phyloP scores from a whole-genome alignment of 2,113 vertebrate genomes.

The Columba janthina region DNA sequence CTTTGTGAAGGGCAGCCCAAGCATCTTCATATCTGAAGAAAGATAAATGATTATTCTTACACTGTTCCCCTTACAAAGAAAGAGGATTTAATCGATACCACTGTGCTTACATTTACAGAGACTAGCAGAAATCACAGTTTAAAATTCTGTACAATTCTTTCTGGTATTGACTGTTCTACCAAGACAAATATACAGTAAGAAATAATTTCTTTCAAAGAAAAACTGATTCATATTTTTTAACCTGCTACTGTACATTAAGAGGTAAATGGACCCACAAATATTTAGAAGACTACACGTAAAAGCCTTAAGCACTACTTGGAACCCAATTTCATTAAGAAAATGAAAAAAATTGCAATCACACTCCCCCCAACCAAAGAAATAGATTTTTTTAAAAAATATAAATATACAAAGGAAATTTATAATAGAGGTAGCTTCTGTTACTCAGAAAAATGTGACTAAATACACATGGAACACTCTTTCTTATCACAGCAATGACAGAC shows the following conservation, averaged over 20 bases:
- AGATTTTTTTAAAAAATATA: not conserved
- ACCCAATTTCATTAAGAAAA: not conserved
- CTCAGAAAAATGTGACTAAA: not conserved
- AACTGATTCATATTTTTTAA: not conserved
- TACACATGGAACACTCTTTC: not conserved
- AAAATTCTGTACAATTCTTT: not conserved
- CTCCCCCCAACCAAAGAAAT: not conserved
- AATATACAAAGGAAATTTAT: not conserved
- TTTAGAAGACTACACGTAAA: not conserved
- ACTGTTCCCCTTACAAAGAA: not conserved
- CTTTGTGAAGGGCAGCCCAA: conserved; percentile 86
- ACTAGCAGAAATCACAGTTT: not conserved
- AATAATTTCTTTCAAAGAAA: not conserved
- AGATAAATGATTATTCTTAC: not conserved
- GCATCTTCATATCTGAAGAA: conserved; percentile 84
- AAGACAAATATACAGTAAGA: not conserved
- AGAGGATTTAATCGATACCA: not conserved
- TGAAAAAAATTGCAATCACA: not conserved
- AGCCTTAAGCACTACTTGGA: not conserved
- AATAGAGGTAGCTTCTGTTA: not conserved
- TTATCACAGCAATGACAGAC: not conserved
- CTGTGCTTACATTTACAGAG: not conserved
- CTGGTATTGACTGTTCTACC: not conserved
- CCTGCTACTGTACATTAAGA: not conserved
- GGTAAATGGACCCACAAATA: not conserved